A percentile compares a stretch with the other conserved stretches of the same genome.
These are phyloP conservation scores for Arbacia lixula DNA, from an alignment of 53 echinoderm and acorn worm genomes.

Conservation along the genomic window DNA sequence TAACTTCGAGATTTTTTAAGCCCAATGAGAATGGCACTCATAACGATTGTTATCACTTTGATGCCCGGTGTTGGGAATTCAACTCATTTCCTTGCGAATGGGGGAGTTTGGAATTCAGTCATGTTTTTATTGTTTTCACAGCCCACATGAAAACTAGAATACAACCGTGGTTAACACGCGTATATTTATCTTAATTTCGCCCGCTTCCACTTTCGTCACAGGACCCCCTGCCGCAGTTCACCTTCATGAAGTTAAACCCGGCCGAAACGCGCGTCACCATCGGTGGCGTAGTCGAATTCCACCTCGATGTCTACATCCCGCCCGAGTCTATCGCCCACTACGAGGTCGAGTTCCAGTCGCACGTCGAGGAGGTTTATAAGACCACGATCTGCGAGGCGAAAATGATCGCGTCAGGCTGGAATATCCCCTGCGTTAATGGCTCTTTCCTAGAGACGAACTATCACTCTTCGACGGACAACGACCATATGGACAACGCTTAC, in stretches of 20 bases:
- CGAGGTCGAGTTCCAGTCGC: conserved; percentile 54
- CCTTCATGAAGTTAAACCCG: conserved; percentile 62
- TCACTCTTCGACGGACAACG: conserved; percentile 63
- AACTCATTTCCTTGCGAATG: no score
- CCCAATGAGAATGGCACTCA: no score
- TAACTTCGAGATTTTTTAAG: no score
- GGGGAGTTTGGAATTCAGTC: no score
- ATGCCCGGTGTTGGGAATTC: no score
- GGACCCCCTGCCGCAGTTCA: conserved; percentile 57
- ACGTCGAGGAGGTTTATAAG: conserved; percentile 51
- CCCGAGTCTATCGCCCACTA: conserved; percentile 75
- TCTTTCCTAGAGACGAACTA: conserved; percentile 69
- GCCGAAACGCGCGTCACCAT: conserved; percentile 73
- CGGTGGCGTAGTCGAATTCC: conserved; percentile 78
- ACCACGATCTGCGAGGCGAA: conserved; percentile 81
- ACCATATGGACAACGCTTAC: conserved; percentile 68
- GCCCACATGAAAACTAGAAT: no score
- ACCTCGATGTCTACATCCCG: conserved; percentile 84
- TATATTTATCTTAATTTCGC: no score
- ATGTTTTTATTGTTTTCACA: no score
- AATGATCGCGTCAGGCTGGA: conserved; percentile 78
- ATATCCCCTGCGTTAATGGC: conserved; percentile 89
- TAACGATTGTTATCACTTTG: no score
- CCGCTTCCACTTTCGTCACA: conserved; percentile 19
- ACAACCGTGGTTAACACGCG: no score